Evolutionary conservation across 2,113 vertebrate species (phyloP).

Genomic region (Sminthopsis crassicaudata): DNA sequence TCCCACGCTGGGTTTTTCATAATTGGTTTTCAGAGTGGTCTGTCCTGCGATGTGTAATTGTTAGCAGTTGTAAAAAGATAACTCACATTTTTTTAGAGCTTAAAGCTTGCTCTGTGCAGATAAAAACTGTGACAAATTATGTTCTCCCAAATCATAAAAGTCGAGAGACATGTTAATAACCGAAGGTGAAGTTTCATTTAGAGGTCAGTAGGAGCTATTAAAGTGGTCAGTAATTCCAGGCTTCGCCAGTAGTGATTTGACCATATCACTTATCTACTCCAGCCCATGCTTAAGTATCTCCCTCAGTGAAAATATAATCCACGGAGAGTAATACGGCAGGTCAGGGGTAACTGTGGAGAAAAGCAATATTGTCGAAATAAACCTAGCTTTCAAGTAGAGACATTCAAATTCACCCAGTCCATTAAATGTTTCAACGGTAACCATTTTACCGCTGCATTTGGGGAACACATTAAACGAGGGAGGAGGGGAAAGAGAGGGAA

Average conservation of each 20-base stretch:
- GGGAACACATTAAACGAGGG: constrained; percentile 4
- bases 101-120: constrained; percentile 88
- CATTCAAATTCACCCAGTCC: constrained; percentile 71
- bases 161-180: constrained; percentile 90
- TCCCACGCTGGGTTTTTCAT: constrained; percentile 78
- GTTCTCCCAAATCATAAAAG: constrained; percentile 89
- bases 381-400: constrained; percentile 74
- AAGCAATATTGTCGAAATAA: constrained; percentile 83
- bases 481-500: not conserved
- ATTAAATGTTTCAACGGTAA: constrained; percentile 59
- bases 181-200: constrained; percentile 88
- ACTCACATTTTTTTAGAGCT: constrained; percentile 86
- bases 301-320: constrained; percentile 84
- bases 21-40: constrained; percentile 83
- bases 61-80: constrained; percentile 89
- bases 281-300: constrained; percentile 87
- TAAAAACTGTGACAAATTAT: constrained; percentile 92
- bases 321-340: constrained; percentile 80
- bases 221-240: constrained; percentile 86
- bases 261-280: constrained; percentile 87
- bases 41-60: constrained; percentile 85
- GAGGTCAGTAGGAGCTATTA: constrained; percentile 89
- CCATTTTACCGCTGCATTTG: constrained; percentile 33
- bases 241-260: constrained; percentile 86
- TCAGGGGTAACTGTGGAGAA: constrained; percentile 81